phyloP scores from a whole-genome alignment of 23 tunicate genomes.

The Styela clava region DNA sequence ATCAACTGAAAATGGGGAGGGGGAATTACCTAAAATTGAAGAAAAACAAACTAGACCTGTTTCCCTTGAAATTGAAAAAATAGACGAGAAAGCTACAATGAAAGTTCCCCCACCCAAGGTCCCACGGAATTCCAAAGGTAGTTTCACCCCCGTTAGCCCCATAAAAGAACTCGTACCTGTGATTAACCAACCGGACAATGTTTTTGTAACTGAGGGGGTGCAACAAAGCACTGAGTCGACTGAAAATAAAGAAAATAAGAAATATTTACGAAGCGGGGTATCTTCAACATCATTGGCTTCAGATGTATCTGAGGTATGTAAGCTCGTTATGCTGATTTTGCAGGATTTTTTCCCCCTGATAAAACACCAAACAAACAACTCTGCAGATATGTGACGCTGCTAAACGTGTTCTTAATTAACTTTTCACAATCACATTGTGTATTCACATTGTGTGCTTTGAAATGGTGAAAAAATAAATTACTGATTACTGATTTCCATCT shows the following conservation, averaged over 20 bases:
- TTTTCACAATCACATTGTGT: no score
- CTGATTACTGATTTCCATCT: no score
- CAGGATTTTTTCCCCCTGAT: no score
- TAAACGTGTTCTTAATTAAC: no score
- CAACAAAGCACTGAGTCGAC: not conserved
- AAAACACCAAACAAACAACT: no score
- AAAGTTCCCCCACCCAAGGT: constrained; percentile 21
- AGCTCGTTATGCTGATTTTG: no score
- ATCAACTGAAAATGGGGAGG: not conserved
- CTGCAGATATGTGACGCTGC: no score
- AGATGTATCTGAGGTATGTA: constrained; percentile 20
- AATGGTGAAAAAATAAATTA: no score
- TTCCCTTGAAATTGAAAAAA: not conserved
- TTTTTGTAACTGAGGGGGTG: not conserved
- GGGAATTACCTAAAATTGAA: not conserved
- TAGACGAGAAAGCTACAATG: not conserved
- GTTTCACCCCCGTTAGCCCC: constrained; percentile 12
- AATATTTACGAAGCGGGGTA: not conserved
- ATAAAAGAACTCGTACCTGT: not conserved
- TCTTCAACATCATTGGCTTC: constrained; percentile 1
- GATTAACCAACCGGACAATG: not conserved
- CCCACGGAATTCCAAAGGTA: constrained; percentile 18
- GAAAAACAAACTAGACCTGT: not conserved
- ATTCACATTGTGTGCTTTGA: no score
- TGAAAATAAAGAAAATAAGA: not conserved